A percentile compares a stretch with the other conserved stretches of the same genome.
These are phyloP conservation scores for Heterotis niloticus DNA, from an alignment of 2,113 vertebrate genomes.

Conservation along the genomic window DNA sequence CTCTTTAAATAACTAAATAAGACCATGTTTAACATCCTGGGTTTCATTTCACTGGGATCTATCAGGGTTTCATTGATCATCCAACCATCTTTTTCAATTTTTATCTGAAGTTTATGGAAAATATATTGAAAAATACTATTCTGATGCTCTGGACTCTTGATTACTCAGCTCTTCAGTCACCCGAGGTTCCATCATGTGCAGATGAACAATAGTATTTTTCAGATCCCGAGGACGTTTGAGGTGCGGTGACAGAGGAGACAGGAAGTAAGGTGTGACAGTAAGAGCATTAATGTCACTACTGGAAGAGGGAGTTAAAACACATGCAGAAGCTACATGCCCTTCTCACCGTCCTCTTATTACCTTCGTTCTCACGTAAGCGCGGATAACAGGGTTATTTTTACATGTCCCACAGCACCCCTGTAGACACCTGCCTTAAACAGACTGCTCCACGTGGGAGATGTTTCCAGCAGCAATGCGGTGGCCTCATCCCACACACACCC, in stretches of 20 bases:
- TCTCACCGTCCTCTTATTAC: background rate
- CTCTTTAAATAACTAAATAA: too few relatives aligned
- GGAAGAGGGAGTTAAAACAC: background rate
- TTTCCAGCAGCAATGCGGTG: background rate
- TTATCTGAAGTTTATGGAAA: too few relatives aligned
- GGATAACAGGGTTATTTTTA: slow-evolving; percentile 10
- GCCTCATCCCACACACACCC: background rate
- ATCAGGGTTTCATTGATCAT: too few relatives aligned
- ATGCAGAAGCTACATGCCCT: background rate
- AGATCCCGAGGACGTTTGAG: too few relatives aligned
- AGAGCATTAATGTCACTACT: background rate
- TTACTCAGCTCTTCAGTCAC: too few relatives aligned
- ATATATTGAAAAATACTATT: too few relatives aligned
- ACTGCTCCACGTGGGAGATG: background rate
- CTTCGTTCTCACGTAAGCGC: background rate
- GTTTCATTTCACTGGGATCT: too few relatives aligned
- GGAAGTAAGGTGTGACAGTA: background rate
- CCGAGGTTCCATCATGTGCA: too few relatives aligned
- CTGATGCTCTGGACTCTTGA: too few relatives aligned
- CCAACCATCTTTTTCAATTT: too few relatives aligned
- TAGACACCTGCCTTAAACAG: slow-evolving; percentile 3
- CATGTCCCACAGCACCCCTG: background rate
- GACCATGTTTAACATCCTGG: too few relatives aligned
- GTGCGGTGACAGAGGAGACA: background rate
- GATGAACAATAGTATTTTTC: too few relatives aligned